Percentiles rank a stretch among this genome's conserved stretches.
These are phyloP conservation scores for Heterotilapia buettikoferi DNA, from an alignment of 2,113 vertebrate species.

Conservation along the genomic window DNA sequence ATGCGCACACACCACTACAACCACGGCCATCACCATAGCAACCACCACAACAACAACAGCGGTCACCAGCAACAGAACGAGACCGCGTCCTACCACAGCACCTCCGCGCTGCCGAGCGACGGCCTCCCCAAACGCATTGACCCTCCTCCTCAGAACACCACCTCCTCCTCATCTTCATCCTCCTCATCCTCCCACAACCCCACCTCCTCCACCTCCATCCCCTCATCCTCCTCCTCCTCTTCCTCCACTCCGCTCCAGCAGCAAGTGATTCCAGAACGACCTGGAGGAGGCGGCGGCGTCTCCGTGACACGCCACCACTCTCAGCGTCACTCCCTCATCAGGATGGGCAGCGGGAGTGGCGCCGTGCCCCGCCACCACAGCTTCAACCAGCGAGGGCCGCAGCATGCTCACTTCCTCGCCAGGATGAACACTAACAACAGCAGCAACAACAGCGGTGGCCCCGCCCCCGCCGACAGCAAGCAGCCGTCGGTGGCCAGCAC, in stretches of 20 bases:
- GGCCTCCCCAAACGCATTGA: constrained; percentile 32
- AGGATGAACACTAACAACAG: constrained; percentile 61
- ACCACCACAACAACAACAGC: constrained; percentile 27
- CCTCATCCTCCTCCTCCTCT: constrained; percentile 8
- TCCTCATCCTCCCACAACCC: constrained; percentile 19
- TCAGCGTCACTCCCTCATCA: constrained; percentile 69
- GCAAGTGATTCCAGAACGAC: constrained; percentile 39
- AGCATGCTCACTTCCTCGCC: constrained; percentile 36
- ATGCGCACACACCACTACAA: constrained; percentile 24
- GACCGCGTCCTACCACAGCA: constrained; percentile 51
- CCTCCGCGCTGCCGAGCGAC: constrained; percentile 64
- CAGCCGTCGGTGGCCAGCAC: not conserved
- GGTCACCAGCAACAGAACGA: constrained; percentile 36
- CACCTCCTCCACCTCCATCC: constrained; percentile 34
- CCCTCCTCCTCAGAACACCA: not conserved
- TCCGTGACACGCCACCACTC: constrained; percentile 26
- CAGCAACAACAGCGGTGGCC: not conserved
- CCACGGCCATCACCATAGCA: constrained; percentile 29
- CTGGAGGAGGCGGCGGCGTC: not conserved
- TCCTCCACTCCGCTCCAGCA: constrained; percentile 22
- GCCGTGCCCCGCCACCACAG: constrained; percentile 67
- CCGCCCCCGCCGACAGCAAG: not conserved
- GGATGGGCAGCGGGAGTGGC: constrained; percentile 48
- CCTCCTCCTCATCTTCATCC: constrained; percentile 20
- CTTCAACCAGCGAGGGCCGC: constrained; percentile 57